Conservation (phyloP, 2,797 vertebrate genomes). For the Melanotaenia pygmaea region DNA sequence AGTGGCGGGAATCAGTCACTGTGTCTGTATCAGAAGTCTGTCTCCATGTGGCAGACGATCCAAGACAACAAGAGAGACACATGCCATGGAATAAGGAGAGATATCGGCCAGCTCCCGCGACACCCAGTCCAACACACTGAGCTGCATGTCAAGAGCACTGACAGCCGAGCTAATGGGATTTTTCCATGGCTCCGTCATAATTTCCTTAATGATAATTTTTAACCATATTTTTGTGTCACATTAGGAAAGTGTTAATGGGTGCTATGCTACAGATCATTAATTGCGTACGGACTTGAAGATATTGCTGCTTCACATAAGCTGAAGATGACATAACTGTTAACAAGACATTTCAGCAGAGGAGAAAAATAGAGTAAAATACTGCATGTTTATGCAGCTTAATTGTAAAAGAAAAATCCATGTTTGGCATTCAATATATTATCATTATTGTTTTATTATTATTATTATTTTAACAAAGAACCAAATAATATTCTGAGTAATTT, state of each 20-base stretch:
- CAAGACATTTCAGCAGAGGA: constrained; percentile 34
- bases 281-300: constrained; percentile 68
- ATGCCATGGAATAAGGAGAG: constrained; percentile 76
- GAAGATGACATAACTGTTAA: constrained; percentile 62
- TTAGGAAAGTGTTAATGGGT: constrained; percentile 84
- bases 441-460: no score
- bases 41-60: constrained; percentile 74
- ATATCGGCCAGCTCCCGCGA: constrained; percentile 85
- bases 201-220: constrained; percentile 85
- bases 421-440: constrained; percentile 10
- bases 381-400: constrained; percentile 18
- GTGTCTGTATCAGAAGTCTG: constrained; percentile 61
- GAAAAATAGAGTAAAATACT: constrained; percentile 14
- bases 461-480: constrained; percentile 18
- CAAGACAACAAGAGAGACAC: constrained; percentile 79
- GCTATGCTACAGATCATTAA: constrained; percentile 81
- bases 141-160: constrained; percentile 81
- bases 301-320: constrained; percentile 58
- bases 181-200: constrained; percentile 81
- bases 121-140: constrained; percentile 76
- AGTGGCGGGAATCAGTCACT: constrained; percentile 64
- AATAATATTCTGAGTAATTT: not conserved
- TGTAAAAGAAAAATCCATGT: constrained; percentile 6
- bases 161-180: constrained; percentile 85
- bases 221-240: constrained; percentile 83